These are phyloP conservation scores for Hemicentrotus pulcherrimus DNA, from an alignment of 35 echinoderm and acorn worm species.

Conservation along the genomic window DNA sequence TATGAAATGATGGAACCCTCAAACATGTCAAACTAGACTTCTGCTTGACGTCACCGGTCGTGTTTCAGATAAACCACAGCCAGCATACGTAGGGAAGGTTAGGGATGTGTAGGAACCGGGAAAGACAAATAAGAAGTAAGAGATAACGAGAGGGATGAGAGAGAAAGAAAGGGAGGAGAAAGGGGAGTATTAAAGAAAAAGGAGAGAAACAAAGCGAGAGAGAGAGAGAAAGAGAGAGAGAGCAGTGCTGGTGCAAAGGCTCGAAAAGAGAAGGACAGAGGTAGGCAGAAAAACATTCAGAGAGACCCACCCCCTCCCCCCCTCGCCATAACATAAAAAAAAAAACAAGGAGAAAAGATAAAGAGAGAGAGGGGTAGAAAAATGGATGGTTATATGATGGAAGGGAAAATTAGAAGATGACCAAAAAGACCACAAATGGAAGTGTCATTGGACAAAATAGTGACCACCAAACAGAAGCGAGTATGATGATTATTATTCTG, in stretches of 20 bases:
- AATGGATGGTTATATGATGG: no score
- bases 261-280: no score
- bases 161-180: neutral
- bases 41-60: neutral
- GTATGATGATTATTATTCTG: neutral
- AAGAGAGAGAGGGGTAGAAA: no score
- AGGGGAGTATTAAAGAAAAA: neutral
- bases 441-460: neutral
- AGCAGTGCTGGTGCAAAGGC: no score
- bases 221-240: neutral
- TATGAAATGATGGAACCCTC: neutral
- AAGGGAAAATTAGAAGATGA: neutral
- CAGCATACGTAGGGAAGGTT: neutral
- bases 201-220: no score
- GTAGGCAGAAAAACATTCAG: no score
- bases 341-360: no score
- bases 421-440: neutral
- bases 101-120: neutral
- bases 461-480: neutral
- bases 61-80: neutral
- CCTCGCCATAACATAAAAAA: no score
- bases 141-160: neutral
- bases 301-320: no score
- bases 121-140: neutral
- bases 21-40: neutral